Conservation (phyloP, 92 coral and sea anemone species). For the Blastomussa wellsi region DNA sequence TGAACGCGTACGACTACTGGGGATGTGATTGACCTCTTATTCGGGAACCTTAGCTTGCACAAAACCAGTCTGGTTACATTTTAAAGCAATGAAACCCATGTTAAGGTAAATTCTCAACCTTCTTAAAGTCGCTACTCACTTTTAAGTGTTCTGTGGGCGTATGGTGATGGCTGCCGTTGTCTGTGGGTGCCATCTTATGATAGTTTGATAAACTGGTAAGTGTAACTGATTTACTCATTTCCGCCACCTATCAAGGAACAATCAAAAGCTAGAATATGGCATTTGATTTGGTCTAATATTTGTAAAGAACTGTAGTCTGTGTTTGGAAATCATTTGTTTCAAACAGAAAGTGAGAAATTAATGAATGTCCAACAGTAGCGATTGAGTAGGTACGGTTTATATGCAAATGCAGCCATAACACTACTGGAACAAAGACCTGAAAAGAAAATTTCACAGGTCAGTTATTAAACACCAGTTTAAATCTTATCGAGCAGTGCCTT, state of each 20-base stretch:
- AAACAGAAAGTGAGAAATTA: background rate
- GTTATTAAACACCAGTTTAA: too few relatives aligned
- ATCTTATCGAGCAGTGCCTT: too few relatives aligned
- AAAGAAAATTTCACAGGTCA: too few relatives aligned
- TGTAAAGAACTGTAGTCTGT: background rate
- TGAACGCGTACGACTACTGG: background rate
- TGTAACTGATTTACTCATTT: constrained; percentile 29
- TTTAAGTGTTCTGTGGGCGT: constrained; percentile 14
- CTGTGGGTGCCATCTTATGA: background rate
- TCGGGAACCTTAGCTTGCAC: background rate
- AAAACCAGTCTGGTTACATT: background rate
- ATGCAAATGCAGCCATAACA: too few relatives aligned
- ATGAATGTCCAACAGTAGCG: too few relatives aligned
- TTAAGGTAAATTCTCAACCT: background rate
- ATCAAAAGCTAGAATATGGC: background rate
- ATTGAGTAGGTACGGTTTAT: too few relatives aligned
- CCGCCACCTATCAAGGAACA: constrained; percentile 12
- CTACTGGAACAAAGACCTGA: too few relatives aligned
- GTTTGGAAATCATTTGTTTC: background rate
- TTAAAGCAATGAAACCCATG: too few relatives aligned
- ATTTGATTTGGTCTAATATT: background rate
- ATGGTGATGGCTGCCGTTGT: background rate
- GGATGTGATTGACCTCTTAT: background rate
- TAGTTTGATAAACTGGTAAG: constrained; percentile 4
- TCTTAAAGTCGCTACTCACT: constrained; percentile 5